Evolutionary conservation across 2,113 vertebrate species (phyloP).

Genomic region (Amblyornis subalaris): DNA sequence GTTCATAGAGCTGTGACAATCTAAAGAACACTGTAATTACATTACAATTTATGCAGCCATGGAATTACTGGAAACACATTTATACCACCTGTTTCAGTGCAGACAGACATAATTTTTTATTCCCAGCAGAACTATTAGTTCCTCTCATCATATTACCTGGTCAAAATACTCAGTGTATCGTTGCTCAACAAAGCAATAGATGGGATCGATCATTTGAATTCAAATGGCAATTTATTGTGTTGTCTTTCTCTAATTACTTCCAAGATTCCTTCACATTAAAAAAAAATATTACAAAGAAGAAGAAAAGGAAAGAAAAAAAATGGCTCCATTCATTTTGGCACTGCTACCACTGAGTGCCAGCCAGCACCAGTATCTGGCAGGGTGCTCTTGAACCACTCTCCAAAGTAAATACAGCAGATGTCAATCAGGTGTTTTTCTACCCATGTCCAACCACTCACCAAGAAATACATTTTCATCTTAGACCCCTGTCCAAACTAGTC

Average conservation of each 20-base stretch:
- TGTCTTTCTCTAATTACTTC: neutral
- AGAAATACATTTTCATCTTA: neutral
- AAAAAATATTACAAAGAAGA: neutral
- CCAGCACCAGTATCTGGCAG: constrained; percentile 17
- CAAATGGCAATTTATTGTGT: neutral
- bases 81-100: constrained; percentile 9
- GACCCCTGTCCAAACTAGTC: neutral
- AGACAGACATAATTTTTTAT: neutral
- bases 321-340: neutral
- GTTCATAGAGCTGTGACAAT: neutral
- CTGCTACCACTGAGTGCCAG: neutral
- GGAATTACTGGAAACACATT: constrained; percentile 40
- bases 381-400: neutral
- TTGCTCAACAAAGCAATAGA: neutral
- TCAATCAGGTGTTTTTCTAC: constrained; percentile 7
- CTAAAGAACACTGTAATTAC: neutral
- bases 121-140: neutral
- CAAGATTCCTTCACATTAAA: neutral
- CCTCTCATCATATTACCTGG: neutral
- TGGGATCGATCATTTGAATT: neutral
- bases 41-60: neutral
- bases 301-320: neutral
- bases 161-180: neutral
- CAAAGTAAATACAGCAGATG: constrained; percentile 11
- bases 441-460: neutral